These are phyloP conservation scores for Cephalopterus ornatus DNA, from an alignment of 2,113 vertebrate genomes.

Conservation along the genomic window DNA sequence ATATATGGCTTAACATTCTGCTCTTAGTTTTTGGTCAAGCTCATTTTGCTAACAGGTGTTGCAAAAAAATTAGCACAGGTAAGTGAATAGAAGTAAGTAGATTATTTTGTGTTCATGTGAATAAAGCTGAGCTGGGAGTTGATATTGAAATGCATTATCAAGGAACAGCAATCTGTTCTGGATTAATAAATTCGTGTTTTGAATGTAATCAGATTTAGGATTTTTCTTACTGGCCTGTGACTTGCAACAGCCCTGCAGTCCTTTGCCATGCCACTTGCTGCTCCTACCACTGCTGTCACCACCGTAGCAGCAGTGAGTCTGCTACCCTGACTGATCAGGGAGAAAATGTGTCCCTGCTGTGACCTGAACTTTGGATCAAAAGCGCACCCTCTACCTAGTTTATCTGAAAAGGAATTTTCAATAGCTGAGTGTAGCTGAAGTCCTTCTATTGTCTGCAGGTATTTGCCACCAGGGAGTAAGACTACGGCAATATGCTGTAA, in stretches of 20 bases:
- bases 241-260: not conserved
- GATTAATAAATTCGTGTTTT: not conserved
- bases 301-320: not conserved
- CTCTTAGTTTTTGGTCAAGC: not conserved
- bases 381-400: not conserved
- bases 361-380: not conserved
- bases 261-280: not conserved
- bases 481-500: not conserved
- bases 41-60: not conserved
- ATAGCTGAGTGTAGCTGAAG: not conserved
- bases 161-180: not conserved
- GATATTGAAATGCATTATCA: not conserved
- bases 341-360: not conserved
- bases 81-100: not conserved
- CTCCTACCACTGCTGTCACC: not conserved
- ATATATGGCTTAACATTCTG: not conserved
- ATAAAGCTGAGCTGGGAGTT: not conserved
- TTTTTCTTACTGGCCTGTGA: not conserved
- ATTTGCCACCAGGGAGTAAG: not conserved
- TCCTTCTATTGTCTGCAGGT: not conserved
- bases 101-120: not conserved
- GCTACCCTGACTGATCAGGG: not conserved
- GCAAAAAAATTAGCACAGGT: not conserved
- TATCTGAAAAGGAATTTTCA: not conserved
- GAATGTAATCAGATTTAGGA: not conserved